phyloP scores from a whole-genome alignment of 2,113 vertebrate genomes.

The Mustelus asterias region DNA sequence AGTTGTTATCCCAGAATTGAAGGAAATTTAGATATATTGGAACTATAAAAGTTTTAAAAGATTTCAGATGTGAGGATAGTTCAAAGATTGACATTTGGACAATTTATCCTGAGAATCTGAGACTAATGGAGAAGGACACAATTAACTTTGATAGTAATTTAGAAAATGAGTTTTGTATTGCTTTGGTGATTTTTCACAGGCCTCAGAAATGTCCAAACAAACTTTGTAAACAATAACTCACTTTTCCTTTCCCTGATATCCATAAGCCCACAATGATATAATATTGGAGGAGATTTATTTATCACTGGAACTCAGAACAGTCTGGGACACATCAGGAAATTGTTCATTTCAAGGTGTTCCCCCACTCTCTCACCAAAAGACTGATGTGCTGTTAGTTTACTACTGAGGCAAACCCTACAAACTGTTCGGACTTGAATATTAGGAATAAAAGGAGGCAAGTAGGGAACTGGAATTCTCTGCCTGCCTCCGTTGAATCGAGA shows the following conservation, averaged over 20 bases:
- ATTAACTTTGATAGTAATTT: not conserved
- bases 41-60: not conserved
- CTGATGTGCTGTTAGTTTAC: conserved; percentile 83
- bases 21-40: not conserved
- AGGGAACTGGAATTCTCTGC: not conserved
- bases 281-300: conserved; percentile 86
- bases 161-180: not conserved
- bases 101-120: not conserved
- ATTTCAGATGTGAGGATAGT: not conserved
- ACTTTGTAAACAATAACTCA: not conserved
- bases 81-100: not conserved
- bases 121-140: not conserved
- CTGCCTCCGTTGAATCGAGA: not conserved
- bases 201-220: not conserved
- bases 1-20: not conserved
- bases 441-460: conserved; percentile 43
- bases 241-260: conserved; percentile 68
- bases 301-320: conserved; percentile 89
- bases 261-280: conserved; percentile 88
- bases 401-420: conserved; percentile 83
- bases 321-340: conserved; percentile 82
- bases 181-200: not conserved
- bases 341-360: conserved; percentile 82
- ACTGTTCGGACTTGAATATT: conserved; percentile 67
- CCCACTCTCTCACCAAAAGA: conserved; percentile 88